These are phyloP conservation scores for Scaptomyza polygonia DNA, from an alignment of 2,888 invertebrate genomes.

Conservation along the genomic window DNA sequence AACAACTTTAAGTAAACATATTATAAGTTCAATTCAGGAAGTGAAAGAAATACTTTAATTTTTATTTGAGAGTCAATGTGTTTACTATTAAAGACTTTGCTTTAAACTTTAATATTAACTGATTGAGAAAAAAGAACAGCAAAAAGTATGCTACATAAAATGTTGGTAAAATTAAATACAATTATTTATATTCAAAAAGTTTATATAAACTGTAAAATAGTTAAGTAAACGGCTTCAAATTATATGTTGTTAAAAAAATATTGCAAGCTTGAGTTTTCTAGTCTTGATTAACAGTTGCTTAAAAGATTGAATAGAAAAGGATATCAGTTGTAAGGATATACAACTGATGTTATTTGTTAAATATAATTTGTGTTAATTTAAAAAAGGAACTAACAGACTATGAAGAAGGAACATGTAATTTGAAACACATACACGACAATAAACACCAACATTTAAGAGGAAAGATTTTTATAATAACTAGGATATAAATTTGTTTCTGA, in stretches of 20 bases:
- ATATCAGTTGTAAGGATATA: too few relatives aligned
- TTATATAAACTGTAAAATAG: neutral
- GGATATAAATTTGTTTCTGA: constrained; percentile 2
- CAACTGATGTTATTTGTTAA: constrained; percentile 4
- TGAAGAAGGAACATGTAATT: constrained; percentile 41
- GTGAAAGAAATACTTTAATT: too few relatives aligned
- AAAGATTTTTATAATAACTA: constrained; percentile 12
- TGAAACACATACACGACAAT: constrained; percentile 50
- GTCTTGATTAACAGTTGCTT: neutral
- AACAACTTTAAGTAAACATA: neutral
- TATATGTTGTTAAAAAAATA: neutral
- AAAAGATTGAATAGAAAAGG: neutral
- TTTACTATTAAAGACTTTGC: too few relatives aligned
- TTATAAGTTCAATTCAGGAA: too few relatives aligned
- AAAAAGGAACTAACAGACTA: constrained; percentile 13
- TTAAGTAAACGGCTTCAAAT: neutral
- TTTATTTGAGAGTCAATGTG: too few relatives aligned
- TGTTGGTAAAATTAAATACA: neutral
- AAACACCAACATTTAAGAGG: constrained; percentile 47
- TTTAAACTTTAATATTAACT: neutral
- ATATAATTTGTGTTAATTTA: constrained; percentile 2
- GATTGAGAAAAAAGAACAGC: neutral
- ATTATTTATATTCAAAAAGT: neutral
- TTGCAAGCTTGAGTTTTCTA: constrained; percentile 2
- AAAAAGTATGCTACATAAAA: neutral